Conservation (phyloP, 2,113 vertebrate genomes). For the Catharus fuscescens region DNA sequence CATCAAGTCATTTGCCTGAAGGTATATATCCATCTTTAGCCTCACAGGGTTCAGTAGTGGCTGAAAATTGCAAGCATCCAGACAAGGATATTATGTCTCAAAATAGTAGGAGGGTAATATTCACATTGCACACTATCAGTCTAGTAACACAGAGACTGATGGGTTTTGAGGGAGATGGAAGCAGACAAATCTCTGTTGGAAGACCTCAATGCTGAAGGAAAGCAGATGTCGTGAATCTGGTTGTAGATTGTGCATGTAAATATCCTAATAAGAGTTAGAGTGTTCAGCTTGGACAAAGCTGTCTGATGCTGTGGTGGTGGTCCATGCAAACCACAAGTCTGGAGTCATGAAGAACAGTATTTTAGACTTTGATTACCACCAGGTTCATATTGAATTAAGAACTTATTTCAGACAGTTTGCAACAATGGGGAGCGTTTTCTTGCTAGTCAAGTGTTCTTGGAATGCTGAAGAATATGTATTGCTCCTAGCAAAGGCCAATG, state of each 20-base stretch:
- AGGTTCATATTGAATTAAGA: background rate
- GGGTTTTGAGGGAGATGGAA: background rate
- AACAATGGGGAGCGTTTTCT: background rate
- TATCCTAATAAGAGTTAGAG: background rate
- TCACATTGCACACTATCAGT: background rate
- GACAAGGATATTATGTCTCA: background rate
- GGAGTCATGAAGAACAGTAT: background rate
- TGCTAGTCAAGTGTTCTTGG: background rate
- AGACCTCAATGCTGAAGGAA: background rate
- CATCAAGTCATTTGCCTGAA: background rate
- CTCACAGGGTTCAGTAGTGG: background rate
- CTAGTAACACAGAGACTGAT: background rate
- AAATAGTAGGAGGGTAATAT: background rate
- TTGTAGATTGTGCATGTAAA: background rate
- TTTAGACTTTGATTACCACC: background rate
- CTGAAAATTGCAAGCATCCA: background rate
- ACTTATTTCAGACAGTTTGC: background rate
- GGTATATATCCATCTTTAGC: background rate
- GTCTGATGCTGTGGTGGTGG: background rate
- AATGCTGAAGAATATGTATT: background rate
- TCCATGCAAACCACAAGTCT: background rate
- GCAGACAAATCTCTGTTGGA: background rate
- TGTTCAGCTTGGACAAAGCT: background rate
- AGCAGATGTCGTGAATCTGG: background rate
- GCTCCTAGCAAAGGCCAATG: background rate